Evolutionary conservation across 2,113 vertebrate genomes (phyloP), one percentile per base, ranked within the genome.

Genomic region (Malurus melanocephalus): DNA sequence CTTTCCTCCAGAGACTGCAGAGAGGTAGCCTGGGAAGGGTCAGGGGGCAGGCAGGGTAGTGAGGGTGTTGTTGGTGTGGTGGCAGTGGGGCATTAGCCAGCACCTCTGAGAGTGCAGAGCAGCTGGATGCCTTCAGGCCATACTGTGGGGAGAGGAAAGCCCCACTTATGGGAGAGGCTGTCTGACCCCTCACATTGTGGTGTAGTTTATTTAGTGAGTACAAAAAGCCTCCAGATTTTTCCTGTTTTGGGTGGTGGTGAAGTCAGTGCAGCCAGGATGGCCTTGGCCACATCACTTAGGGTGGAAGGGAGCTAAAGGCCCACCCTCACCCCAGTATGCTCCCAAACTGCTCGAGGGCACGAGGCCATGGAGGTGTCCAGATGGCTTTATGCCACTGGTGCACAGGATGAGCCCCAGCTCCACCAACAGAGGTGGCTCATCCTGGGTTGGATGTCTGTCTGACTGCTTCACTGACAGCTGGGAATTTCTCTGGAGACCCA

Each of bases 161-260:
- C 23, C 53, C 53, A 60, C 66, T 67, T 49, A 3, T 0, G 0
- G 62, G 56, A 85, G 42, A 71, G 73, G 33, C 65, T 55, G 52
- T 43, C 42, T 1, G 3, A n/a, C 18, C 40, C 23, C 3, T 43
- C 49, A 11, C 1, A 2, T 46, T 52, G 79, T 16, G 1, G 23
- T 64, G 89, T 72, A 55, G 46, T 94, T 94, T 90, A 74, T 77
- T 80, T 75, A 67, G 57, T 13, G 22, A 82, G 28, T 33, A 35
- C 6, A 35, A 68, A 72, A 78, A 80, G 10, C 12, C 26, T 80
- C 49, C 53, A 80, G 38, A 14, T 33, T 93, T 75, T 91, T 83
- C 83, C 86, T 90, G 65, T 62, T 90, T 38, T 42, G 64, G 53
- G 17, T 64, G 33, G 59, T n/a, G 40, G 7, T 64, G 67, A 79